Evolutionary conservation across 2,888 invertebrate genomes (phyloP).

Genomic region (Elaeidobius kamerunicus): DNA sequence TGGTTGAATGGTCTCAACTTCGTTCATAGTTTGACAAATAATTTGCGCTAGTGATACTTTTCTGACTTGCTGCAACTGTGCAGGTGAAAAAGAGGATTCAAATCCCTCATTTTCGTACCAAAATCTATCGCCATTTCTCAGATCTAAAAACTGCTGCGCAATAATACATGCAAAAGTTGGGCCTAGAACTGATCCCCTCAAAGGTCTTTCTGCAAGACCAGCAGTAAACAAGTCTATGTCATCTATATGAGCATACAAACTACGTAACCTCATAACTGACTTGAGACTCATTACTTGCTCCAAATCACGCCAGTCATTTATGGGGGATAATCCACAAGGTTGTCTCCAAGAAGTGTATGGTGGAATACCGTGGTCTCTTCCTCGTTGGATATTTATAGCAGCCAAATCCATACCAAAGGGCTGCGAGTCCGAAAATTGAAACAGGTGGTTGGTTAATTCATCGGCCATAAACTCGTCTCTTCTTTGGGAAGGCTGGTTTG

Average conservation of each 20-base stretch:
- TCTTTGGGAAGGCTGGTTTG: conserved; percentile 72
- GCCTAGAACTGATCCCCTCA: conserved; percentile 76
- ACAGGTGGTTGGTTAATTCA: conserved; percentile 80
- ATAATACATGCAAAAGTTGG: conserved; percentile 87
- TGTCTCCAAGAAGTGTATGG: conserved; percentile 77
- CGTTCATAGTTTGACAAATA: conserved; percentile 64
- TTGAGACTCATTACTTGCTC: conserved; percentile 63
- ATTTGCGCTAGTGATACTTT: conserved; percentile 70
- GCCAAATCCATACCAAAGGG: conserved; percentile 83
- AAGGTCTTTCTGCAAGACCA: conserved; percentile 77
- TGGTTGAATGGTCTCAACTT: conserved; percentile 66
- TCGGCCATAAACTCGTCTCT: conserved; percentile 79
- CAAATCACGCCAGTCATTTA: conserved; percentile 69
- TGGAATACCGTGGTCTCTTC: conserved; percentile 83
- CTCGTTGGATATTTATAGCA: conserved; percentile 83
- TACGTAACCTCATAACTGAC: conserved; percentile 60
- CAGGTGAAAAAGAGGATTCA: conserved; percentile 71
- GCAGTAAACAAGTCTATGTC: conserved; percentile 85
- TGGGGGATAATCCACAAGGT: conserved; percentile 69
- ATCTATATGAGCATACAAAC: conserved; percentile 61
- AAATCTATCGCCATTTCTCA: conserved; percentile 75
- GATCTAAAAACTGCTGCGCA: conserved; percentile 78
- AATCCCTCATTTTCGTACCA: conserved; percentile 81
- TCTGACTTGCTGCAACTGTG: conserved; percentile 72
- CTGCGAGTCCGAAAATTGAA: conserved; percentile 66